Evolutionary conservation across 2,888 invertebrate genomes (phyloP), one percentile per base, ranked within the genome.

Genomic region (Rhingia rostrata): DNA sequence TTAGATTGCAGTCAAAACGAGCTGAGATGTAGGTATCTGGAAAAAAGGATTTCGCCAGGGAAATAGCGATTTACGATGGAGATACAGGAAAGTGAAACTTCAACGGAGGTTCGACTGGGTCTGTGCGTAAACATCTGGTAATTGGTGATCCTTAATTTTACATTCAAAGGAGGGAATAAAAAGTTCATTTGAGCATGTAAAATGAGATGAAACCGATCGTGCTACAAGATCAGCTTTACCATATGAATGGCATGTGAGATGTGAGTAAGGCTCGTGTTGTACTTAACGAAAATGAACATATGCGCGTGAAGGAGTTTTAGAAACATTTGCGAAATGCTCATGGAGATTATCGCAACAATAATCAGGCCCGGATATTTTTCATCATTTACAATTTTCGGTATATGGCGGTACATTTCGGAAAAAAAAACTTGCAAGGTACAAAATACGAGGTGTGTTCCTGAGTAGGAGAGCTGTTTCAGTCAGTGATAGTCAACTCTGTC

Each of bases 101-200:
- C 33, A 35, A 33, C 2, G 22, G 12, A 37, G 45, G 10, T 37
- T 43, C 12, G 35, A 22, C 22, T 22, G 22, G 22, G 22, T 22
- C 22, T 22, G 37, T 33, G 60, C 47, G 60, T 37, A 80, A 60
- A 80, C 84, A 84, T 84, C 84, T 84, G 84, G 60, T 84, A 84
- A 84, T 84, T 84, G 80, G 66, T 43, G 60, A 73, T 83, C 83
- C 41, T 73, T n/a, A 22, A 67, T 67, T 33, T 66, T 37, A 22
- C 47, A 33, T 47, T 47, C 35, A 58, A 51, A 30, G 12, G 39
- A 33, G 2, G 30, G 49, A 22, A 32, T 37, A 61, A 49, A 61
- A 64, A 64, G 60, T 70, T 70, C 80, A 80, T 39, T 43, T 54
- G 70, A 80, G 74, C 74, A 33, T 84, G 84, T 79, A 84, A 84